Evolutionary conservation across 2,797 vertebrate genomes (phyloP).

Genomic region (Menidia menidia): DNA sequence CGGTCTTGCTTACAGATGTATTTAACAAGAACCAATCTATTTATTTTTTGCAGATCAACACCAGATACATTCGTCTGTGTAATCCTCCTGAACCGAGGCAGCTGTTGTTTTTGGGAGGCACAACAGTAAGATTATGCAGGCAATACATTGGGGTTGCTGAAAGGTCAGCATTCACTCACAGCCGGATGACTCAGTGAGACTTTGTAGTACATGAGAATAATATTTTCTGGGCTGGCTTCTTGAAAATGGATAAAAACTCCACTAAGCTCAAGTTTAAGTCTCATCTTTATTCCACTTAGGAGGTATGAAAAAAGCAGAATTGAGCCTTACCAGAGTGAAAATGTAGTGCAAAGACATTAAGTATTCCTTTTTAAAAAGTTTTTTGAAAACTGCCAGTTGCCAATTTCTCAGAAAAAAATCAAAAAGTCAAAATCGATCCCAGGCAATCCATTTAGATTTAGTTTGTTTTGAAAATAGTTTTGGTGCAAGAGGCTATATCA

Average conservation of each 20-base stretch:
- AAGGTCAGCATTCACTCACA: conserved; percentile 6
- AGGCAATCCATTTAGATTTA: conserved; percentile 19
- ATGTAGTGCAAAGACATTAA: conserved; percentile 18
- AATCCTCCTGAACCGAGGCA: not conserved
- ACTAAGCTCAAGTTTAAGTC: conserved; percentile 18
- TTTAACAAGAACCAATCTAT: conserved; percentile 26
- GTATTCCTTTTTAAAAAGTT: conserved; percentile 28
- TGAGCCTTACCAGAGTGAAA: conserved; percentile 41
- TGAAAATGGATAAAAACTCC: not conserved
- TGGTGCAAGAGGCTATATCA: conserved; percentile 14
- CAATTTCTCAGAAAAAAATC: not conserved
- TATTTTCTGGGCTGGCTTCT: not conserved
- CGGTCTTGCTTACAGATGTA: not conserved
- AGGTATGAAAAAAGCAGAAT: conserved; percentile 32
- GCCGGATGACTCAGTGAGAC: not conserved
- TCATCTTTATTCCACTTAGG: conserved; percentile 39
- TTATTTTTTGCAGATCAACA: conserved; percentile 11
- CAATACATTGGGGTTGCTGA: not conserved
- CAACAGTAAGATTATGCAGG: not conserved
- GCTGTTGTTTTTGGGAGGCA: not conserved
- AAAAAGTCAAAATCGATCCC: not conserved
- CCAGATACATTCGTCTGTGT: not conserved
- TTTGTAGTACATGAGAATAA: not conserved
- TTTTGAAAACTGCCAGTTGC: conserved; percentile 13
- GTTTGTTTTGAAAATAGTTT: conserved; percentile 32